A percentile compares a stretch with the other conserved stretches of the same genome.
These are phyloP conservation scores for Furcifer pardalis DNA, from an alignment of 2,797 vertebrate species.

Conservation along the genomic window DNA sequence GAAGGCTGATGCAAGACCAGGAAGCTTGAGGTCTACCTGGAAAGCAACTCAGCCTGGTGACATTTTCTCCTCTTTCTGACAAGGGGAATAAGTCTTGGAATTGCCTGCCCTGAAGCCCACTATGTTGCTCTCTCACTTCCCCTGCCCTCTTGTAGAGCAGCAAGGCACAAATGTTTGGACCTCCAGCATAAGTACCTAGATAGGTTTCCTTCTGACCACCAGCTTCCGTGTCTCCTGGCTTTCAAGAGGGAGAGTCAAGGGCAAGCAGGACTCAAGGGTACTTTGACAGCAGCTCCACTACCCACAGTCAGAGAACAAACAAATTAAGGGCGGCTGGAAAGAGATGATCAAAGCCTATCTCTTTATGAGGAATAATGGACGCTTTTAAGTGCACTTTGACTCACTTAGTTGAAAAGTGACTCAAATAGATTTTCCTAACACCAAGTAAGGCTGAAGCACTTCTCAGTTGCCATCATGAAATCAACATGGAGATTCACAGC, in stretches of 20 bases:
- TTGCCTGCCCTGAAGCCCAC: neutral
- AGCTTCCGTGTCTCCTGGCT: slow-evolving; percentile 21
- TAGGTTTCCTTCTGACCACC: slow-evolving; percentile 20
- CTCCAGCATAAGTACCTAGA: neutral
- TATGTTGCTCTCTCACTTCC: no score
- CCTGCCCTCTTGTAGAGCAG: neutral
- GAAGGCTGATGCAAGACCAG: no score
- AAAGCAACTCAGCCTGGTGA: no score
- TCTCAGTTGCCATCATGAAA: slow-evolving; percentile 48
- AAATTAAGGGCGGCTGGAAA: slow-evolving; percentile 44
- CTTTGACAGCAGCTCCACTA: slow-evolving; percentile 26
- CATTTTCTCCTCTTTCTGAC: no score
- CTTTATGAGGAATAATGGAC: slow-evolving; percentile 37
- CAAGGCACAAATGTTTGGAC: no score
- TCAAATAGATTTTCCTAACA: slow-evolving; percentile 15
- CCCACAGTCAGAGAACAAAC: slow-evolving; percentile 30
- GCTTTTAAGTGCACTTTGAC: slow-evolving; percentile 3
- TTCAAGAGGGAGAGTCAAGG: neutral
- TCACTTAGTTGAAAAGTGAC: slow-evolving; percentile 42
- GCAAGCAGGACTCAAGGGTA: neutral
- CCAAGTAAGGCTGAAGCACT: slow-evolving; percentile 46
- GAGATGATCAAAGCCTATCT: slow-evolving; percentile 27
- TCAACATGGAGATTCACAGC: slow-evolving; percentile 40
- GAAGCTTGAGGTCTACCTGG: no score
- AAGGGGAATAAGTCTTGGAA: neutral